Conservation (phyloP, 2,888 invertebrate genomes). For the Drosophila seclusa region DNA sequence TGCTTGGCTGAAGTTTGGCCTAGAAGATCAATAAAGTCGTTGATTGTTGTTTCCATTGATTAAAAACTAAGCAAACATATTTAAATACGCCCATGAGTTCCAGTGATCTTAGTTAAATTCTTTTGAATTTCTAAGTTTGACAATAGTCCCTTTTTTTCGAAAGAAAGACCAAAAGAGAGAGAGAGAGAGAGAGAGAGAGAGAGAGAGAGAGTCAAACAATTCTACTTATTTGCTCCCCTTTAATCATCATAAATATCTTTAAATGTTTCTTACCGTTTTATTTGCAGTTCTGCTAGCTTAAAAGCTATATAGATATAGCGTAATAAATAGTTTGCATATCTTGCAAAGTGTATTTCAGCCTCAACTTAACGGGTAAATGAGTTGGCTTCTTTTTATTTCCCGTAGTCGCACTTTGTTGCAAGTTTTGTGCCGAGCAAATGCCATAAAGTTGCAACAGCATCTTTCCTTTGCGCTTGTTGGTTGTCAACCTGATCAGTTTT, state of each 20-base stretch:
- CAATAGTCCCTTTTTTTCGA: neutral
- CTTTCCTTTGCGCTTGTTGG: slow-evolving; percentile 24
- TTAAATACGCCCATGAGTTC: neutral
- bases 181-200: neutral
- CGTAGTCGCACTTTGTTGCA: slow-evolving; percentile 50
- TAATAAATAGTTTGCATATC: slow-evolving; percentile 8
- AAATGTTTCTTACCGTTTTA: neutral
- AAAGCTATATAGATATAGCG: neutral
- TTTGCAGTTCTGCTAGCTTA: neutral
- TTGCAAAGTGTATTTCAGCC: slow-evolving; percentile 31
- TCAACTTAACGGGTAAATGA: slow-evolving; percentile 35
- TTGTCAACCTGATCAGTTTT: slow-evolving; percentile 72
- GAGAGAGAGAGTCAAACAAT: neutral
- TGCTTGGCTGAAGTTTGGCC: neutral
- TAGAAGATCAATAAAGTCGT: neutral
- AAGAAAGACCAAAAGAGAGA: neutral
- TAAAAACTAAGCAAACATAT: neutral
- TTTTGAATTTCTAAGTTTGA: neutral
- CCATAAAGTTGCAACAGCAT: slow-evolving; percentile 60
- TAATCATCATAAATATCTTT: neutral
- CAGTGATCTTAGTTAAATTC: too few species aligned
- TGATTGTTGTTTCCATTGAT: neutral
- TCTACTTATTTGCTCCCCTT: neutral
- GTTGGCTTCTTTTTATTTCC: slow-evolving; percentile 31
- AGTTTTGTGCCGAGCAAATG: slow-evolving; percentile 50